These are phyloP conservation scores for Daphoenositta chrysoptera DNA, from an alignment of 2,113 vertebrate species.

Conservation along the genomic window DNA sequence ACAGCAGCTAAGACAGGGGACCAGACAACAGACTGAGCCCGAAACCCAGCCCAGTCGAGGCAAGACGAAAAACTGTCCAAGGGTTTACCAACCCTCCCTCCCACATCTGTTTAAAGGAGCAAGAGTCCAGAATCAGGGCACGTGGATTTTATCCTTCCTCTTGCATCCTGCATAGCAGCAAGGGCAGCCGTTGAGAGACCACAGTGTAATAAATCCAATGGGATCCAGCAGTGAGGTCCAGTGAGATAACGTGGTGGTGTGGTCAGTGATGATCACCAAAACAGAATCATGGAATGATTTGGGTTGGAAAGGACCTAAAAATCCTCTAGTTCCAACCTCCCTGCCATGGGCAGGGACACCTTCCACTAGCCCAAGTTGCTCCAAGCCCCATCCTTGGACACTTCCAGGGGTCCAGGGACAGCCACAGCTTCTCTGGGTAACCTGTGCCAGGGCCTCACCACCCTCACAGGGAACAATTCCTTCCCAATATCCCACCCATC, in stretches of 20 bases:
- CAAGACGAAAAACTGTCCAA: slow-evolving; percentile 32
- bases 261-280: not conserved
- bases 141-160: not conserved
- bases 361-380: not conserved
- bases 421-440: not conserved
- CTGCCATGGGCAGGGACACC: not conserved
- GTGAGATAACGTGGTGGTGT: fast-evolving
- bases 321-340: not conserved
- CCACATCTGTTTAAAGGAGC: slow-evolving; percentile 29
- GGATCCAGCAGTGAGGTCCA: no score
- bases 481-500: not conserved
- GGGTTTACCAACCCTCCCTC: slow-evolving; percentile 32
- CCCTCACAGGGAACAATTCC: not conserved
- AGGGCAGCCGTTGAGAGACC: not conserved
- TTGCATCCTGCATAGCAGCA: fast-evolving
- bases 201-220: fast-evolving
- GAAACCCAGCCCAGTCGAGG: slow-evolving; percentile 2
- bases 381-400: not conserved
- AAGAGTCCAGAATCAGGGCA: not conserved
- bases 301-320: not conserved
- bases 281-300: not conserved
- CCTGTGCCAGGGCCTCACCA: not conserved
- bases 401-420: not conserved
- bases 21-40: slow-evolving; percentile 56
- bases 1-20: slow-evolving; percentile 55